Percentiles rank a stretch among this genome's conserved stretches.
phyloP scores from a whole-genome alignment of 2,888 invertebrate species.

The Parnassius apollo region DNA sequence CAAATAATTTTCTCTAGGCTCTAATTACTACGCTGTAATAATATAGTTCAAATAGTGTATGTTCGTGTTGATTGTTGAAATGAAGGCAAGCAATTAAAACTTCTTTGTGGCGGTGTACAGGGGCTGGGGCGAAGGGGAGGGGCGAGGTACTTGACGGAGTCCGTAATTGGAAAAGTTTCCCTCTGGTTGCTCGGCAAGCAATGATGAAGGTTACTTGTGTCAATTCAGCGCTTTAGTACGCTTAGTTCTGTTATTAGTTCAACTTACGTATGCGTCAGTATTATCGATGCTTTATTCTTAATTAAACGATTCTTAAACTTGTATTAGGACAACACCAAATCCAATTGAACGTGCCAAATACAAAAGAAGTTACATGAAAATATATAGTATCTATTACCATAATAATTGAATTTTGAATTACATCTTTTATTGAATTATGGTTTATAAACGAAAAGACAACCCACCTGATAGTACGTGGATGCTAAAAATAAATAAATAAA shows the following conservation, averaged over 20 bases:
- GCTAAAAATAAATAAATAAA: too few species aligned
- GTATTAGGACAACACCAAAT: too few species aligned
- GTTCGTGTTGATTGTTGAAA: conserved; percentile 60
- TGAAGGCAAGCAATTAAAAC: conserved; percentile 77
- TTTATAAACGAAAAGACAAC: too few species aligned
- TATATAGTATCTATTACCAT: too few species aligned
- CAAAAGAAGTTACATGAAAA: too few species aligned
- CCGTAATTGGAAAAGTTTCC: conserved; percentile 70
- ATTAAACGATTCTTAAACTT: too few species aligned
- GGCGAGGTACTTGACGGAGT: conserved; percentile 66
- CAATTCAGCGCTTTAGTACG: conserved; percentile 39
- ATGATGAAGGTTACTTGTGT: conserved; percentile 66
- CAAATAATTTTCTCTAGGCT: conserved; percentile 13
- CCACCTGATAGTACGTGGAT: too few species aligned
- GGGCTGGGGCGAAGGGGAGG: conserved; percentile 32
- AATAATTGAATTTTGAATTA: too few species aligned
- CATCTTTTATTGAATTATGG: too few species aligned
- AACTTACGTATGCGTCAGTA: conserved; percentile 3
- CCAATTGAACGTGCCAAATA: too few species aligned
- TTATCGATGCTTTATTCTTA: too few species aligned
- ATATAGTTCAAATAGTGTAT: conserved; percentile 65
- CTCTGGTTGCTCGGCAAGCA: conserved; percentile 45
- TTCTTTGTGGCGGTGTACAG: conserved; percentile 64
- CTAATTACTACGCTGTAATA: conserved; percentile 33
- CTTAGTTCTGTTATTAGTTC: conserved; percentile 24